Base-by-base conservation (phyloP, 1,140 invertebrate species). In the Pogonomyrmex barbatus region DNA sequence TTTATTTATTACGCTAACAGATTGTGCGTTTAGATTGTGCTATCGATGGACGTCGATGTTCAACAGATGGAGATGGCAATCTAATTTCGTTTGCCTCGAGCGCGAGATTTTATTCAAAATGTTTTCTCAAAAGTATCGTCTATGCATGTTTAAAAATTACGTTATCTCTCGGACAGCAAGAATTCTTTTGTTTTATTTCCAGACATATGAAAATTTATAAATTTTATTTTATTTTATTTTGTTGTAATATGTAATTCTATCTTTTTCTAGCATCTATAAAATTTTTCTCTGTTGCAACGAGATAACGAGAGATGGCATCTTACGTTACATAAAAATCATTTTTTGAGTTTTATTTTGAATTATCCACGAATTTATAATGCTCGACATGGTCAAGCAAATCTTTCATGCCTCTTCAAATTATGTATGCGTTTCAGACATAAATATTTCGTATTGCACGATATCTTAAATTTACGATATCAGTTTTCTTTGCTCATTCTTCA, bases 1-100 rank as follows among this genome's bases (percentile, higher is more conserved):
- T 91, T 90, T 91, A 91, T 91, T 91, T 91, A 91, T 91, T 91
- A 63, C 90, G 90, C 90, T 88, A 79, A 90, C 90, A 88, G 45
- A 90, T 90, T 85, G 88, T 79, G 84, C 67, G 83, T 65, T 79
- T 58, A 2, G 12, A 58, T 75, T 45, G 62, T 71, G 33, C 12
- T 17, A 47, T 33, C 45, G 42, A 17, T 42, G 87, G 33, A 67
- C 9, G 36, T 47, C 63, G 45, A 52, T 62, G 56, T 56, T 81
- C 24, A 12, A n/a, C 47, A 17, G 47, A 24, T 42, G 33, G 47
- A 81, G 12, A 24, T 47, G 62, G 36, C 45, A 45, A 4, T 62
- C 12, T 33, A 36, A 52, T 42, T 68, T 79, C 14, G 6, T 36
- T 10, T 33, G 47, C 30, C 42, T 79, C 77, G 63, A 50, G 12